A percentile compares a stretch with the other conserved stretches of the same genome.
These are phyloP conservation scores for Alfaro cultratus DNA, from an alignment of 2,797 vertebrate species.

Conservation along the genomic window DNA sequence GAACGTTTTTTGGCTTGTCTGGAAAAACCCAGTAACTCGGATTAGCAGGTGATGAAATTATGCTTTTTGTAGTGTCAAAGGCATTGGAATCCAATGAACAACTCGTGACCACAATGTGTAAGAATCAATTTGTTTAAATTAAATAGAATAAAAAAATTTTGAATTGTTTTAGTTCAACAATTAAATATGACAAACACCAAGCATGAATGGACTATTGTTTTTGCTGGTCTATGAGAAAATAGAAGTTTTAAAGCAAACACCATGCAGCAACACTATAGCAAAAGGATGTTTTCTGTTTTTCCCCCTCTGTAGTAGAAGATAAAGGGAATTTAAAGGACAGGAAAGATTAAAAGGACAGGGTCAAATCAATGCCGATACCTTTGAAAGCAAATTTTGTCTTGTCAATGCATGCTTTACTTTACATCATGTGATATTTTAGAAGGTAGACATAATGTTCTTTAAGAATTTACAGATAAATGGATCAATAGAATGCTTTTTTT, in stretches of 20 bases:
- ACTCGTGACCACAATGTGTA: background rate
- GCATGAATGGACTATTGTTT: background rate
- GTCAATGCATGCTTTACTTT: background rate
- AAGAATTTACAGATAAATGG: background rate
- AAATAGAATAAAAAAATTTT: no score
- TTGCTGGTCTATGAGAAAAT: background rate
- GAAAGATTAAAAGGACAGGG: background rate
- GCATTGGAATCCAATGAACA: background rate
- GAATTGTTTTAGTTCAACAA: background rate
- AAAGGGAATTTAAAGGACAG: background rate
- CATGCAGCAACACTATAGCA: background rate
- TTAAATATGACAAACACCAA: background rate
- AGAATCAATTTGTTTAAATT: background rate
- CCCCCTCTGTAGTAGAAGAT: background rate
- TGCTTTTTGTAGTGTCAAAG: background rate
- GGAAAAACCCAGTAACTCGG: background rate
- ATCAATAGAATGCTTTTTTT: background rate
- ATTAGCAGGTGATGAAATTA: background rate
- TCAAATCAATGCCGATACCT: background rate
- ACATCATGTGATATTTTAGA: slow-evolving; percentile 5
- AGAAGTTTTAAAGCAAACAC: background rate
- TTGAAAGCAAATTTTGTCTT: background rate
- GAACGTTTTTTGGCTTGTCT: background rate
- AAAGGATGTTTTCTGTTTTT: background rate
- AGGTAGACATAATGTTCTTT: background rate